phyloP scores from a whole-genome alignment of 2,888 invertebrate genomes.

The Acanthacorydalis orientalis region DNA sequence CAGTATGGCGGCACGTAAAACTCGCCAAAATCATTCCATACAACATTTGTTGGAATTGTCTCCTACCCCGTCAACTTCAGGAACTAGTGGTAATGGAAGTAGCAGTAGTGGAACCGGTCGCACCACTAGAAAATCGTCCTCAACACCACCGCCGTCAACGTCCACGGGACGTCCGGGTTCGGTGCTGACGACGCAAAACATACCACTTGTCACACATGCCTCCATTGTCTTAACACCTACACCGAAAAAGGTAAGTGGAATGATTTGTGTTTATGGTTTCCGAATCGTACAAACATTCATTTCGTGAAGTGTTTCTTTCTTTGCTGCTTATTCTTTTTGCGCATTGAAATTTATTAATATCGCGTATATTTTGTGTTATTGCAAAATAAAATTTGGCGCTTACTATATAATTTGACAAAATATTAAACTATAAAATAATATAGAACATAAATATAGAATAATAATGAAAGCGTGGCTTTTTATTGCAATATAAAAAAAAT shows the following conservation, averaged over 20 bases:
- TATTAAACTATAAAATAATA: background rate
- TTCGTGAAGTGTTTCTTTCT: too few relatives aligned
- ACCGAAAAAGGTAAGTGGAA: slow-evolving; percentile 3
- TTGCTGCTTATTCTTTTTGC: too few relatives aligned
- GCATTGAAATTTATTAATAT: too few relatives aligned
- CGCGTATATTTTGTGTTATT: too few relatives aligned
- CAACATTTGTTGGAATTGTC: slow-evolving; percentile 33
- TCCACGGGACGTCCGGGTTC: background rate
- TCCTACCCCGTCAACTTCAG: slow-evolving; percentile 21
- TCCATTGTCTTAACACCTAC: background rate
- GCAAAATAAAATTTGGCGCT: too few relatives aligned
- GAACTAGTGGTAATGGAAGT: slow-evolving; percentile 13
- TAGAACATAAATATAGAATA: background rate
- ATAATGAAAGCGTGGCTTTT: background rate
- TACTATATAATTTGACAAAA: background rate
- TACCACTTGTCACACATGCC: background rate
- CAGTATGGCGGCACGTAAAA: slow-evolving; percentile 30
- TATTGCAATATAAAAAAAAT: too few relatives aligned
- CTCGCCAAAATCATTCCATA: slow-evolving; percentile 32
- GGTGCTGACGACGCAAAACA: background rate
- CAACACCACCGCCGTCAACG: slow-evolving; percentile 13
- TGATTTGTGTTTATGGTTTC: background rate
- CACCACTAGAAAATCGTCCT: slow-evolving; percentile 11
- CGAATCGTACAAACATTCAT: too few relatives aligned
- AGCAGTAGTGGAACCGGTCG: slow-evolving; percentile 15